phyloP scores from a whole-genome alignment of 2,888 invertebrate genomes.

The Acleris cristana region DNA sequence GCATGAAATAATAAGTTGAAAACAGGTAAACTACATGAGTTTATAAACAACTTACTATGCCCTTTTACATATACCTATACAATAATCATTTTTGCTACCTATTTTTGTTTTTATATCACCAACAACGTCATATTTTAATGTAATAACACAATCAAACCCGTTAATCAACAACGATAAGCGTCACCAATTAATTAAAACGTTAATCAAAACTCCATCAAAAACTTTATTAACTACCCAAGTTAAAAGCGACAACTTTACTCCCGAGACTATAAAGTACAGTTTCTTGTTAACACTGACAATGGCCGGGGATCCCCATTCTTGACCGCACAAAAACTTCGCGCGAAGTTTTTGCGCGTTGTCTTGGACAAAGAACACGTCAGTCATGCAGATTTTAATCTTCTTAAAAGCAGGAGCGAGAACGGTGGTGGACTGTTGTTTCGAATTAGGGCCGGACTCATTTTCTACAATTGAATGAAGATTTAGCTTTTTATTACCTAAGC shows the following conservation, averaged over 20 bases:
- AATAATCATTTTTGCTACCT: too few species aligned
- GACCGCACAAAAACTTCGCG: conserved; percentile 19
- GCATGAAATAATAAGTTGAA: too few species aligned
- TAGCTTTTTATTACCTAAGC: conserved; percentile 23
- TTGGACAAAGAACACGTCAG: conserved; percentile 49
- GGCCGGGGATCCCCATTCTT: not conserved
- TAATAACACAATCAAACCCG: too few species aligned
- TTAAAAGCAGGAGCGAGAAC: conserved; percentile 58
- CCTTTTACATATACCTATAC: too few species aligned
- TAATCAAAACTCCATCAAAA: too few species aligned
- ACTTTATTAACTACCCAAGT: too few species aligned
- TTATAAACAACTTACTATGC: too few species aligned
- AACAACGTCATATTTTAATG: too few species aligned
- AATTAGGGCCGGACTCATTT: conserved; percentile 43
- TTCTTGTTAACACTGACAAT: conserved; percentile 1
- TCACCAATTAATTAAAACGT: too few species aligned
- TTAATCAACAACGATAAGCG: too few species aligned
- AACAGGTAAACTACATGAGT: too few species aligned
- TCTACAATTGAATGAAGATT: conserved; percentile 24
- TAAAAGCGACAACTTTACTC: not conserved
- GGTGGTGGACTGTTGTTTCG: conserved; percentile 48
- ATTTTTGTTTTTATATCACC: too few species aligned
- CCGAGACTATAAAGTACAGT: not conserved
- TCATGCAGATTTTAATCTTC: conserved; percentile 71
- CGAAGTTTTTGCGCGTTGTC: conserved; percentile 9